A percentile compares a stretch with the other conserved stretches of the same genome.
These are phyloP conservation scores for Cyrtonyx montezumae DNA, from an alignment of 2,113 vertebrate species.

Conservation along the genomic window DNA sequence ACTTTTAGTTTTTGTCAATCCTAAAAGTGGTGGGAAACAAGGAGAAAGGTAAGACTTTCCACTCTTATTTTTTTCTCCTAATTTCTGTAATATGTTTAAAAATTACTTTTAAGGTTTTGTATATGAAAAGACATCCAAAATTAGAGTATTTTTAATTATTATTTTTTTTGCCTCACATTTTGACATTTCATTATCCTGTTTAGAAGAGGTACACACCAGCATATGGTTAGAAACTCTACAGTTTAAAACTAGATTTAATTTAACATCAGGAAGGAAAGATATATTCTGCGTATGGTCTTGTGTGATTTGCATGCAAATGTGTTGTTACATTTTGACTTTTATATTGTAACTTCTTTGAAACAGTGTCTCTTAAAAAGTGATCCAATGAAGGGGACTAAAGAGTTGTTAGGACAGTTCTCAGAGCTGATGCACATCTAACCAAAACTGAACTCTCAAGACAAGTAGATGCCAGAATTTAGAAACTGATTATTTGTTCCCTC, in stretches of 20 bases:
- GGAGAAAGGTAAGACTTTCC: slow-evolving; percentile 87
- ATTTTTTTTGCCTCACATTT: not conserved
- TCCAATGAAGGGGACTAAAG: not conserved
- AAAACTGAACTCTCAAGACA: not conserved
- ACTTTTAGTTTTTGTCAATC: slow-evolving; percentile 95
- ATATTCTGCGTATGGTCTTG: not conserved
- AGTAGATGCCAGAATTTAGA: not conserved
- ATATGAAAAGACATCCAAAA: not conserved
- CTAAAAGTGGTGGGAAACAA: slow-evolving; percentile 96
- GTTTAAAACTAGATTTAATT: not conserved
- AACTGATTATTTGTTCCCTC: not conserved
- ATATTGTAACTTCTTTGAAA: not conserved
- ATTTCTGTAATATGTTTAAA: not conserved
- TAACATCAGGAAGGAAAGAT: not conserved
- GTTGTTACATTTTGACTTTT: not conserved
- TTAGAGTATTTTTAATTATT: not conserved
- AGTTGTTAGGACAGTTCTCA: not conserved
- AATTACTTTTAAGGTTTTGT: not conserved
- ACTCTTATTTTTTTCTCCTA: not conserved
- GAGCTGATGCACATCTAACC: not conserved
- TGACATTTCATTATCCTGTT: not conserved
- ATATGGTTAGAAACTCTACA: not conserved
- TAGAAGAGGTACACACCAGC: not conserved
- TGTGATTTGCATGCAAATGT: not conserved
- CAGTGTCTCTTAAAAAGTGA: not conserved